Conservation (phyloP, 2,888 invertebrate genomes). For the Lasioglossum zephyrum region DNA sequence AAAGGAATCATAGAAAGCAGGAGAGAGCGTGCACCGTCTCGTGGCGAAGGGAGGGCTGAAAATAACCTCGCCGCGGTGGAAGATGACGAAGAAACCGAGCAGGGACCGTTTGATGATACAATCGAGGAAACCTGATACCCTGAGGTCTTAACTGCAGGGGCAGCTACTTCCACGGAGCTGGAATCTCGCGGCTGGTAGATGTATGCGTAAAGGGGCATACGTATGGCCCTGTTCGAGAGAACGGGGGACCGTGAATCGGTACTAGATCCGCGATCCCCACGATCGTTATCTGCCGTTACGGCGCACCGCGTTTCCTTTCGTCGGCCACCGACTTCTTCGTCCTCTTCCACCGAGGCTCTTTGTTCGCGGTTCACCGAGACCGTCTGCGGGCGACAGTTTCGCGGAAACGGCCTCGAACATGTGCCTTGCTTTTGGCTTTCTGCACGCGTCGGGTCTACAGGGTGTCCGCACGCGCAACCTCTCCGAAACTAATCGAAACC, state of each 20-base stretch:
- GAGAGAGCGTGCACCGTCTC: conserved; percentile 19
- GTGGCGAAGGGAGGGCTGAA: conserved; percentile 45
- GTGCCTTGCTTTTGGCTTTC: conserved; percentile 26
- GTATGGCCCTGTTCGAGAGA: conserved; percentile 49
- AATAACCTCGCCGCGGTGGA: conserved; percentile 49
- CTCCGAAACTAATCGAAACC: background rate
- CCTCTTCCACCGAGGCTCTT: conserved; percentile 41
- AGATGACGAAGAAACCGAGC: conserved; percentile 74
- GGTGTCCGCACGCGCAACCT: background rate
- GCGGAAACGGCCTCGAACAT: conserved; percentile 50
- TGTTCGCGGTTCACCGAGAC: conserved; percentile 34
- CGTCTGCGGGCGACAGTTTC: conserved; percentile 48
- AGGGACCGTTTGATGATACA: conserved; percentile 78
- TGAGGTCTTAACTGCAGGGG: conserved; percentile 80
- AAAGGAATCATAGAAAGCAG: background rate
- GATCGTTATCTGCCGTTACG: conserved; percentile 66
- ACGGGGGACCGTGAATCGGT: conserved; percentile 58
- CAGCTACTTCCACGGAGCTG: conserved; percentile 77
- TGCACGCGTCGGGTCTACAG: conserved; percentile 1
- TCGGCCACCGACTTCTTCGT: conserved; percentile 52
- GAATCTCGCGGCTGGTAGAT: conserved; percentile 67
- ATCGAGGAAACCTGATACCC: conserved; percentile 80
- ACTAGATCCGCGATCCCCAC: conserved; percentile 67
- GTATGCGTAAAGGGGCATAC: conserved; percentile 62
- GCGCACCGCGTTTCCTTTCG: conserved; percentile 69